Evolutionary conservation across 2,113 vertebrate genomes (phyloP).

Genomic region (Oreochromis aureus): DNA sequence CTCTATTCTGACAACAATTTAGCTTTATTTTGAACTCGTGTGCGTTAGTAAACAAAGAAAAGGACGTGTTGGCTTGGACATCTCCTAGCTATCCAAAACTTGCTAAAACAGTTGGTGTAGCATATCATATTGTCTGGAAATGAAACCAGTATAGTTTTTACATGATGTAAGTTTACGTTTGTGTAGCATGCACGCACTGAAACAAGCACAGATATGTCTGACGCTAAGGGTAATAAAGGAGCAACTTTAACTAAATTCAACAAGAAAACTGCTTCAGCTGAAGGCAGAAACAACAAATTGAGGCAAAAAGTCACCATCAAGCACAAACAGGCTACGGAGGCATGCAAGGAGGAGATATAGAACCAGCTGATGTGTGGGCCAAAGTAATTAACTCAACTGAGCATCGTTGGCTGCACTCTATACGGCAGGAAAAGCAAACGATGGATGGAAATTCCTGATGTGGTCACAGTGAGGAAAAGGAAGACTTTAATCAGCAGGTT

Average conservation of each 20-base stretch:
- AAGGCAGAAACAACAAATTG: neutral
- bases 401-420: neutral
- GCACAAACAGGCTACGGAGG: neutral
- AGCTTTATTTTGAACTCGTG: neutral
- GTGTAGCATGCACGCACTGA: neutral
- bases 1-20: neutral
- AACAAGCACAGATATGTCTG: neutral
- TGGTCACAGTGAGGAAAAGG: neutral
- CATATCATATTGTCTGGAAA: neutral
- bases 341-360: neutral
- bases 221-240: neutral
- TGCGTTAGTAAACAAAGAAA: neutral
- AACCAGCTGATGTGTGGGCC: neutral
- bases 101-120: neutral
- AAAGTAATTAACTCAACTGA: neutral
- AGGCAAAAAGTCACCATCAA: neutral
- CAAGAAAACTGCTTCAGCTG: neutral
- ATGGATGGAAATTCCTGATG: neutral
- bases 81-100: neutral
- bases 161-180: neutral
- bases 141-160: neutral
- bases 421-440: neutral
- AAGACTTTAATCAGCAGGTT: neutral
- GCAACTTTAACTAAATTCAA: neutral
- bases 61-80: neutral